These are phyloP conservation scores for Lamellibrachia luymesi DNA, from an alignment of 1,140 invertebrate genomes.

Conservation along the genomic window DNA sequence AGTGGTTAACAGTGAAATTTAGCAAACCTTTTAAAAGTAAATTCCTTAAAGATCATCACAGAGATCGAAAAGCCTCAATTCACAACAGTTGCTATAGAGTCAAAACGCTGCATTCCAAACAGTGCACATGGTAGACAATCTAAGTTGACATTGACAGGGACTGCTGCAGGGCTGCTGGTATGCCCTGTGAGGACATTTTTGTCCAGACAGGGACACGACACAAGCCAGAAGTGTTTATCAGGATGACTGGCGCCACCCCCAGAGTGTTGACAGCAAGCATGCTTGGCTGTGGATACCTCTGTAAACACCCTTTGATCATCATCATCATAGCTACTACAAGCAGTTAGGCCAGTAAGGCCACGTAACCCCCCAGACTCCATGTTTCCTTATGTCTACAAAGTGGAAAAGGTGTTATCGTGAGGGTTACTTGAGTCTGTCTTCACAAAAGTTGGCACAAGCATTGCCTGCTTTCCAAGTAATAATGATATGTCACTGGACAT, in stretches of 20 bases:
- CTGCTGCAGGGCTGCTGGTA: not conserved
- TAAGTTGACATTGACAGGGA: not conserved
- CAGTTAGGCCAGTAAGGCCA: not conserved
- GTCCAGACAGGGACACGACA: not conserved
- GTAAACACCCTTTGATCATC: not conserved
- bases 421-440: not conserved
- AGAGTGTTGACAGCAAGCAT: not conserved
- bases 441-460: not conserved
- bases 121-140: not conserved
- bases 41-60: not conserved
- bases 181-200: not conserved
- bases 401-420: not conserved
- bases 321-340: not conserved
- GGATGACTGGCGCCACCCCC: not conserved
- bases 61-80: not conserved
- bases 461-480: not conserved
- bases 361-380: not conserved
- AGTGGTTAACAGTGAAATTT: not conserved
- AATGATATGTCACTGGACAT: not conserved
- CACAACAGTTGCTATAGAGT: not conserved
- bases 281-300: not conserved
- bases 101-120: not conserved
- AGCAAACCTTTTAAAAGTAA: not conserved
- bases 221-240: not conserved
- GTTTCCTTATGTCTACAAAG: not conserved